Base-by-base conservation (phyloP, 30 jellyfish, hydroid and myxozoan species). In the Hydractinia symbiolongicarpus region DNA sequence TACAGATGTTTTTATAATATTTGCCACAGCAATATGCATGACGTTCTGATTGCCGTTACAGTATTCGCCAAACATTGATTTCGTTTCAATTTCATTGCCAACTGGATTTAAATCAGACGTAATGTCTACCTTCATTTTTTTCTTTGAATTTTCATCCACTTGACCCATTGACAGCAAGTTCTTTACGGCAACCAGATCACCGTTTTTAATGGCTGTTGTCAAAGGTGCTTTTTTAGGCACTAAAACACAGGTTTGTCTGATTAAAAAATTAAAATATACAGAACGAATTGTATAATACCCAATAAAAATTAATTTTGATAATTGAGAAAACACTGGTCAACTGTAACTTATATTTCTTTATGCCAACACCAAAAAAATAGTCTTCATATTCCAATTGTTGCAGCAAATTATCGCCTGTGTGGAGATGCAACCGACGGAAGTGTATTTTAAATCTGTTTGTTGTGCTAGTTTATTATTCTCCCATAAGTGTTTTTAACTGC, bases 41-140 rank as follows among this genome's bases (percentile, higher is more conserved):
- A 90, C 57, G 55, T 90, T 90, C 67, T 86, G 97, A 53, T 86
- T 90, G n/a, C 97, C 97, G 61, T 88, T 76, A 83, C 83, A 85
- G 54, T 74, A 66, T 62, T 90, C 95, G 61, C 72, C 21, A n/a
- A 64, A 55, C 56, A 77, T 11, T 5, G 56, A 55, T 72, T 72
- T 52, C 6, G 17, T 7, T 5, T 11, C 54, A 14, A 49, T 50
- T n/a, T n/a, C 60, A 51, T 54, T 54, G n/a, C 49, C 62, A 56
- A 56, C n/a, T 15, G 87, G 6, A 8, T 60, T 67, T 9, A 44
- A 7, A 13, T n/a, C 54, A 58, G 40, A 55, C 50, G 4, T 60
- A 49, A 4, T 49, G 67, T 79, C 66, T 19, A 54, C 4, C 9
- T 53, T 55, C 82, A 77, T 55, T 44, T 77, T 77, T 55, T 52